Percentiles rank a stretch among this genome's conserved stretches.
Conservation (phyloP, 2,797 vertebrate species). For the Octomys mimax region DNA sequence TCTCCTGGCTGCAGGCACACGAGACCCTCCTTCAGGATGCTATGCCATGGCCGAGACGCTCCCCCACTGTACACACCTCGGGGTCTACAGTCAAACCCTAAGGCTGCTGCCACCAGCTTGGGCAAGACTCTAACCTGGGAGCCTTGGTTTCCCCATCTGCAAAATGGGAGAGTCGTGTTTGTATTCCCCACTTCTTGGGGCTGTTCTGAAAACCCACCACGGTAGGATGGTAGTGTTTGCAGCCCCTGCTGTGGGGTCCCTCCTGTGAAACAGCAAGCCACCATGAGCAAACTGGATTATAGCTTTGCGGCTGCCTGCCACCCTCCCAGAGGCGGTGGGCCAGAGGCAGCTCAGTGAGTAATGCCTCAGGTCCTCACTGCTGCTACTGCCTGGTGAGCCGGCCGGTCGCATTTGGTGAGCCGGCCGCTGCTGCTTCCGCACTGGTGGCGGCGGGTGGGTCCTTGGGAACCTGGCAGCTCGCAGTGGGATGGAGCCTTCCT, state of each 20-base stretch:
- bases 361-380: neutral
- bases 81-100: neutral
- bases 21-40: neutral
- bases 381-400: neutral
- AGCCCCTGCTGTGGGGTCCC: fast-evolving
- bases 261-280: fast-evolving
- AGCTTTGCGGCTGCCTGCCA: neutral
- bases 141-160: neutral
- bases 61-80: fast-evolving
- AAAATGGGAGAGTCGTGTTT: neutral
- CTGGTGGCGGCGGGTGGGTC: neutral
- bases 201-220: neutral
- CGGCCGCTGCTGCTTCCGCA: neutral
- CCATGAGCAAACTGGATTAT: fast-evolving
- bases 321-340: fast-evolving
- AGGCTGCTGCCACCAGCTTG: neutral
- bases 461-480: neutral
- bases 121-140: no score
- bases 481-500: neutral
- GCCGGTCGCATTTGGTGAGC: neutral
- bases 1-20: neutral
- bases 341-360: neutral
- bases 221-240: fast-evolving
- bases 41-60: neutral
- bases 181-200: no score